Conservation (phyloP, 2,888 invertebrate genomes). For the Perizoma affinitatum region DNA sequence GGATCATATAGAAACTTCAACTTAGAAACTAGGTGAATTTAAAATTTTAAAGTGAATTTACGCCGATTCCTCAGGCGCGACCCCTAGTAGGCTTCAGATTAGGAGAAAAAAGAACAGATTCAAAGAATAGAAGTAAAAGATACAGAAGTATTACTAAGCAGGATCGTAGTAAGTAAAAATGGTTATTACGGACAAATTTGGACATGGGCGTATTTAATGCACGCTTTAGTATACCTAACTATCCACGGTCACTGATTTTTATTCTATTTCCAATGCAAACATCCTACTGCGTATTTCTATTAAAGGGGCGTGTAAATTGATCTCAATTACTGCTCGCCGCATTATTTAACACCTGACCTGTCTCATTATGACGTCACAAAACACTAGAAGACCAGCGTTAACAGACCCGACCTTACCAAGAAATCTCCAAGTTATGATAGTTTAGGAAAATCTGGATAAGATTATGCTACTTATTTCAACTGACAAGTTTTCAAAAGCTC, state of each 20-base stretch:
- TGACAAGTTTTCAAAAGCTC: constrained; percentile 18
- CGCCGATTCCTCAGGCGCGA: too few relatives aligned
- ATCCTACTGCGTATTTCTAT: constrained; percentile 10
- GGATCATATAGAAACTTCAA: too few relatives aligned
- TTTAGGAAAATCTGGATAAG: background rate
- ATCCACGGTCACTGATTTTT: constrained; percentile 12
- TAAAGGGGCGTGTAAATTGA: constrained; percentile 42
- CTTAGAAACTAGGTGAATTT: too few relatives aligned
- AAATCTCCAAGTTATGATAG: background rate
- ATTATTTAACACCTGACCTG: constrained; percentile 53
- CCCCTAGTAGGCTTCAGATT: too few relatives aligned
- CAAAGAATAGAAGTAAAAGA: too few relatives aligned
- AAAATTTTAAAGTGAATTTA: too few relatives aligned
- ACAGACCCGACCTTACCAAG: constrained; percentile 8
- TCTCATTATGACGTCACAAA: constrained; percentile 33
- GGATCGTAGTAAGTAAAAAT: too few relatives aligned
- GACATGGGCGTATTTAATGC: too few relatives aligned
- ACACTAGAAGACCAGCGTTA: constrained; percentile 10
- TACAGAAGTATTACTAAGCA: too few relatives aligned
- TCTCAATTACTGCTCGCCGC: constrained; percentile 44
- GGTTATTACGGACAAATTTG: too few relatives aligned
- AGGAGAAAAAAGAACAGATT: too few relatives aligned
- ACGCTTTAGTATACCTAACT: too few relatives aligned
- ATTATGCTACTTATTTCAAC: constrained; percentile 1
- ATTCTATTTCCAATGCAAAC: constrained; percentile 10